Evolutionary conservation across 2,888 invertebrate species (phyloP), one percentile per base, ranked within the genome.

Genomic region (Galeopsomyia nigrocyanea): DNA sequence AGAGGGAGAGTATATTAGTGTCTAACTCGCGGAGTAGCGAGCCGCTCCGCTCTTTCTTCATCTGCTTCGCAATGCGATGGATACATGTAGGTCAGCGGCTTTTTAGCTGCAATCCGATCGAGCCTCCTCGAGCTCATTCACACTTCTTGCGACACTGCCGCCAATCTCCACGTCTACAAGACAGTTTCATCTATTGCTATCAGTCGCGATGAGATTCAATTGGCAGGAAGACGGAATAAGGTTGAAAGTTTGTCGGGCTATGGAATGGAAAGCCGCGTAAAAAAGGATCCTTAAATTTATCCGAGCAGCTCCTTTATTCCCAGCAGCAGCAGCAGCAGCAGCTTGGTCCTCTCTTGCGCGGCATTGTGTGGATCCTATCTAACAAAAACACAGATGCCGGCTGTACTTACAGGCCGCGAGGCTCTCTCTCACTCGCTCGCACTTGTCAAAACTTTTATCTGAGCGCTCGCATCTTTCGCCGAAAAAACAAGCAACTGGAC

Each of bases 371-470:
- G 73, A 75, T 66, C 70, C 63, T 64, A 68, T 71, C 74, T 71
- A 77, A 77, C 67, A 66, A 76, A 74, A 77, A 75, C 68, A 71
- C 61, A 51, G 53, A 71, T 58, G 57, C 17, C 46, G 64, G 64
- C 71, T 22, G 14, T 53, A 69, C 68, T 68, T 71, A 76, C 72
- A 75, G 58, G 71, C 72, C 75, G 57, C 75, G 68, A 51, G 61
- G 47, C 22, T 46, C 31, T 46, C 16, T 58, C 58, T n/a, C 57
- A 10, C 16, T 22, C 67, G 63, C 69, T 65, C 76, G 77, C 78
- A 80, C 81, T 81, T 82, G 82, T 82, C 82, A 80, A 82, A 83
- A 83, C 80, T 83, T 82, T 82, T 81, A 83, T 82, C 81, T 77
- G 68, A 67, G 39, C 68, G 56, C 76, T 79, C 68, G 77, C 76